A percentile compares a stretch with the other conserved stretches of the same genome.
Evolutionary conservation across 2,113 vertebrate species (phyloP).

Genomic region (Dascyllus trimaculatus): DNA sequence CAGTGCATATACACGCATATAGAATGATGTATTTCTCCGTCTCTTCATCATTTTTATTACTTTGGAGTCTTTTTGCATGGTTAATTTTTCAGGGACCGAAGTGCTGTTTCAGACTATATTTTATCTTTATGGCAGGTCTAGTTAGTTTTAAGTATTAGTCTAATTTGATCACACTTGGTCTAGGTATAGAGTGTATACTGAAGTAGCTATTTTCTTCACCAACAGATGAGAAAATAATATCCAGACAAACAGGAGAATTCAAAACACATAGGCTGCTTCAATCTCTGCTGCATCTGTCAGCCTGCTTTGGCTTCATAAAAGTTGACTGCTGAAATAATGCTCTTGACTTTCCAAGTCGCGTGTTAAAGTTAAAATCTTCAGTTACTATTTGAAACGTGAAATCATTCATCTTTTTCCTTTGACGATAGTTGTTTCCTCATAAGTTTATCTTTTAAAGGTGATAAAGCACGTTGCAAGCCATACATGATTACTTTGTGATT

Average conservation of each 20-base stretch:
- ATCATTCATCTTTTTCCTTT: background rate
- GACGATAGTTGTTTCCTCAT: background rate
- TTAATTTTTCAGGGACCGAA: background rate
- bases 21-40: no score
- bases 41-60: background rate
- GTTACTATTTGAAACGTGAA: slow-evolving; percentile 13
- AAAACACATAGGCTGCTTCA: background rate
- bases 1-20: no score
- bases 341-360: slow-evolving; percentile 11
- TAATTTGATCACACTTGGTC: background rate
- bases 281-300: slow-evolving; percentile 6
- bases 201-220: slow-evolving; percentile 3
- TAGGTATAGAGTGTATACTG: background rate
- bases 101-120: background rate
- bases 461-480: background rate
- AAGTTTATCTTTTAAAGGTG: slow-evolving; percentile 3
- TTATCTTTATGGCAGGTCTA: background rate
- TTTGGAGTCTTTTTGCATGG: background rate
- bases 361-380: slow-evolving; percentile 7
- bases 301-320: slow-evolving; percentile 25
- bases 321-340: background rate
- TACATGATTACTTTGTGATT: background rate
- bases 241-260: background rate
- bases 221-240: background rate
- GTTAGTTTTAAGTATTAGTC: background rate